These are phyloP conservation scores for Rostratula benghalensis DNA, from an alignment of 2,113 vertebrate species.

Conservation along the genomic window DNA sequence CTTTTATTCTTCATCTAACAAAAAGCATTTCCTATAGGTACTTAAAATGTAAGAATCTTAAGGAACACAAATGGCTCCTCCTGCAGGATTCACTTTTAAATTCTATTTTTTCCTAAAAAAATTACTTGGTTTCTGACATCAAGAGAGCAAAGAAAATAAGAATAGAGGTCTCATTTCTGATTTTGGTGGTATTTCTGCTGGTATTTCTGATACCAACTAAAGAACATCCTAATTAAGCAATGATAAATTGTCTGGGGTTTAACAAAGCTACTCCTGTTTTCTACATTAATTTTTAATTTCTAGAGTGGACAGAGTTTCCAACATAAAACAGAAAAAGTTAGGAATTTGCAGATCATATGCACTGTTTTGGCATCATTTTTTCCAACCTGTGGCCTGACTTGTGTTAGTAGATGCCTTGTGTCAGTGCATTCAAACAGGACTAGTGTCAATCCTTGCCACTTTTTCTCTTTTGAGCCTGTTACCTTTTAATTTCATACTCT, in stretches of 20 bases:
- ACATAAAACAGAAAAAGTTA: neutral
- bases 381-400: neutral
- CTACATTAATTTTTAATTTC: neutral
- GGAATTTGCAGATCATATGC: neutral
- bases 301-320: neutral
- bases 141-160: neutral
- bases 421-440: neutral
- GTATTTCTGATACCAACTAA: neutral
- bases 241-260: neutral
- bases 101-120: neutral
- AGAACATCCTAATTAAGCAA: neutral
- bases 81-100: neutral
- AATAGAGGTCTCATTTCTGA: neutral
- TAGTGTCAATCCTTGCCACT: neutral
- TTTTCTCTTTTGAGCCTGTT: neutral
- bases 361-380: neutral
- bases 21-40: neutral
- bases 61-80: neutral
- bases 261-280: neutral
- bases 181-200: too few species aligned
- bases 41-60: neutral
- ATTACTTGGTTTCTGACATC: neutral
- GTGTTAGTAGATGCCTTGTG: neutral
- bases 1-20: neutral
- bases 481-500: neutral